A percentile compares a stretch with the other conserved stretches of the same genome.
Evolutionary conservation across 2,113 vertebrate species (phyloP).

Genomic region (Rhinoptilus africanus): DNA sequence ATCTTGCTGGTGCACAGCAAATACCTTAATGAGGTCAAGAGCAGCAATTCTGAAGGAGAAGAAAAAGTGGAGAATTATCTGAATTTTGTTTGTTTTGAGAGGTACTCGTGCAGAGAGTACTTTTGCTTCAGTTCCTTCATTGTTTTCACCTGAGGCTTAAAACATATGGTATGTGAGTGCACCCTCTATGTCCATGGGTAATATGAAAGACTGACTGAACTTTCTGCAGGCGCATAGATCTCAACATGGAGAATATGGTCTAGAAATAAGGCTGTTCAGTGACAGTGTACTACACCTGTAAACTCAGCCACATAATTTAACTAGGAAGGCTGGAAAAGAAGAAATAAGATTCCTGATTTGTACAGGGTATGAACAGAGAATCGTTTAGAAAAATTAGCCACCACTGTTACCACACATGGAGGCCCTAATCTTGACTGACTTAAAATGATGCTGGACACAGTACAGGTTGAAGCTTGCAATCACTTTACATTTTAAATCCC

Average conservation of each 20-base stretch:
- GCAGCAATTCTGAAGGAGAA: neutral
- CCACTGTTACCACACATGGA: rapidly evolving
- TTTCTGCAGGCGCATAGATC: neutral
- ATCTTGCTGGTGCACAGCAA: neutral
- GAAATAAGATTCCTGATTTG: neutral
- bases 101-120: neutral
- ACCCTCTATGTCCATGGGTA: neutral
- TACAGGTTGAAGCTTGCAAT: neutral
- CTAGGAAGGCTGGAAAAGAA: neutral
- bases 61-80: neutral
- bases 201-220: neutral
- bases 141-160: neutral
- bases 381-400: neutral
- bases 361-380: neutral
- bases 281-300: neutral
- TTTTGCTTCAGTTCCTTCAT: neutral
- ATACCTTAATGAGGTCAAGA: neutral
- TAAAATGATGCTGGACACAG: neutral
- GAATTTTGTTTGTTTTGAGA: neutral
- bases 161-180: rapidly evolving
- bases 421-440: neutral
- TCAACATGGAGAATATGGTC: neutral
- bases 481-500: neutral
- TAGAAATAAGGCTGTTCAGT: neutral
- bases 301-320: neutral